Base-by-base conservation (phyloP, 1,140 invertebrate species). In the Diorhabda elongata region DNA sequence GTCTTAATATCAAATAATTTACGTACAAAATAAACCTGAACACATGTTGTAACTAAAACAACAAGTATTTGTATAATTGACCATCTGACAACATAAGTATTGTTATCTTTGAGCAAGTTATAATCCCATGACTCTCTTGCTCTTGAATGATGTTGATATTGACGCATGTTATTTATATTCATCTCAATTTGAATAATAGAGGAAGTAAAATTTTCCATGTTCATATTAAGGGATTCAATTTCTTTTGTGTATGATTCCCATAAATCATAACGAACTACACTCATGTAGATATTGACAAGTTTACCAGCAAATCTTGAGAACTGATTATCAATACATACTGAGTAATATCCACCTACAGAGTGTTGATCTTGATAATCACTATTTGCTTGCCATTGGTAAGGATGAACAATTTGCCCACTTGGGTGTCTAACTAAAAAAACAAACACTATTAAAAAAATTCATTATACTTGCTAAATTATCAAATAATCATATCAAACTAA, bases 241-340 rank as follows among this genome's bases (percentile, higher is more conserved):
- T 98, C 95, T 79, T 95, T 90, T 0, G 92, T 88, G 76, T 94
- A 97, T 78, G 92, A 89, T 73, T 96, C 92, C 96, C 96, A 98
- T 78, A 96, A 89, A 79, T 97, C 94, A 76, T 96, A 94, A 85
- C 92, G 89, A 47, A 97, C 95, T 0, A 97, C 95, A 1, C 95
- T 96, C 3, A 98, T 86, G 77, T 98, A 98, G 42, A 98, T 83
- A 81, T 97, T 97, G 9, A 98, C 92, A 68, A 98, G 81, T 83
- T 98, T 98, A 7, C 89, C 90, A 44, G 94, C 92, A 84, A 96
- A 97, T 78, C 92, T 85, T 5, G 94, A 96, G 76, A 96, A 95
- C 75, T 96, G 93, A 83, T 98, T 98, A 80, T 98, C 95, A 66
- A 98, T 90, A 81, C 96, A 98, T 41, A 98, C 89, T n/a, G 90